Evolutionary conservation across 2,797 vertebrate genomes (phyloP).

Genomic region (Hydrolagus colliei): DNA sequence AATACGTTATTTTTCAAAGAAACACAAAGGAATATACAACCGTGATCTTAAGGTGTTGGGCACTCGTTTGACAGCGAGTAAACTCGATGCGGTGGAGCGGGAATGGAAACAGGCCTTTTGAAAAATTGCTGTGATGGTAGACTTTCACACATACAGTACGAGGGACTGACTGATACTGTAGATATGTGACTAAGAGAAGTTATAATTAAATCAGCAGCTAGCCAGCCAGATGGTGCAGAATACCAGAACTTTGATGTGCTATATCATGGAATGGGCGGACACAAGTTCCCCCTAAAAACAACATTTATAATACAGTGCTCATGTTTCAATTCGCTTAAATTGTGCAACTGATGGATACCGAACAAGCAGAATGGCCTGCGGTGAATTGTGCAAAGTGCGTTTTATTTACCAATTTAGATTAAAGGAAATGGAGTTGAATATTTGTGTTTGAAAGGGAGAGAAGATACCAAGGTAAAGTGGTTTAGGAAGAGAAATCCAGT

Average conservation of each 20-base stretch:
- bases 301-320: too few relatives aligned
- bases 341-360: too few relatives aligned
- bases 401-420: too few relatives aligned
- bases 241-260: neutral
- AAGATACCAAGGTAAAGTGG: too few relatives aligned
- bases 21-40: neutral
- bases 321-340: too few relatives aligned
- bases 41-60: neutral
- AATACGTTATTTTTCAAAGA: neutral
- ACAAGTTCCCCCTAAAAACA: neutral
- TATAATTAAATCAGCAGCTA: neutral
- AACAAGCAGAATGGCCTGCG: too few relatives aligned
- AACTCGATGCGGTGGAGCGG: neutral
- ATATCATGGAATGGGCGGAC: neutral
- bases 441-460: too few relatives aligned
- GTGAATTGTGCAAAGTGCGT: too few relatives aligned
- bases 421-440: too few relatives aligned
- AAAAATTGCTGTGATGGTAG: neutral
- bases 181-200: neutral
- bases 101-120: neutral
- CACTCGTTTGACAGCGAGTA: neutral
- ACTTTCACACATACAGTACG: neutral
- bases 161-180: neutral
- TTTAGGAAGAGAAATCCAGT: too few relatives aligned
- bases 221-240: neutral